A percentile compares a stretch with the other conserved stretches of the same genome.
phyloP scores from a whole-genome alignment of 1,140 invertebrate genomes.

The Heterodera carotae region DNA sequence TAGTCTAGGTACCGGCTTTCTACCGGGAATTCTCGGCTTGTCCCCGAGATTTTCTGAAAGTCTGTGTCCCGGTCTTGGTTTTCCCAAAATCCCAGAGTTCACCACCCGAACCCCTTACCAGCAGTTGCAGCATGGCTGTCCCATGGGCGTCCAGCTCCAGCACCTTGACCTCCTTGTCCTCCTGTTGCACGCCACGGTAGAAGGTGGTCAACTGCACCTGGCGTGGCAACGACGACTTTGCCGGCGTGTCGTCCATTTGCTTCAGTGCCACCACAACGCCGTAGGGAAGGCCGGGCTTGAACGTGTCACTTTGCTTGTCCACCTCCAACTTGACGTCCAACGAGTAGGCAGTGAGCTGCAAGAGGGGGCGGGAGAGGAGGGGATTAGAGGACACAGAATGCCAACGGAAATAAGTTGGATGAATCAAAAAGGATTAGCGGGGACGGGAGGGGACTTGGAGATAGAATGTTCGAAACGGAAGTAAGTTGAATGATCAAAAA shows the following conservation, averaged over 20 bases:
- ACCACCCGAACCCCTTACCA: too few species aligned
- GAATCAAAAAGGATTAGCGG: too few species aligned
- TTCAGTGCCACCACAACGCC: slow-evolving; percentile 74
- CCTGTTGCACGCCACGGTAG: slow-evolving; percentile 56
- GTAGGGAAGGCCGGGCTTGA: slow-evolving; percentile 83
- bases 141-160: slow-evolving; percentile 64
- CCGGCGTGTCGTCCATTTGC: slow-evolving; percentile 62
- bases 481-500: too few species aligned
- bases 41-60: too few species aligned
- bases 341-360: slow-evolving; percentile 69
- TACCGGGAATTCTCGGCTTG: too few species aligned
- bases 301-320: slow-evolving; percentile 79
- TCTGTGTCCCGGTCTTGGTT: too few species aligned
- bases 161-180: slow-evolving; percentile 61
- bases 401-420: too few species aligned
- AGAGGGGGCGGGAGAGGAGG: background rate
- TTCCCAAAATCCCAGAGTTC: too few species aligned
- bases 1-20: too few species aligned
- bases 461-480: too few species aligned
- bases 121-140: slow-evolving; percentile 51
- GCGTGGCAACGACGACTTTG: slow-evolving; percentile 61
- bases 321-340: slow-evolving; percentile 81
- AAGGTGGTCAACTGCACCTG: slow-evolving; percentile 63
- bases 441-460: too few species aligned
- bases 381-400: slow-evolving; percentile 2